phyloP scores from a whole-genome alignment of 2,797 vertebrate species.

The Acanthurus tractus region DNA sequence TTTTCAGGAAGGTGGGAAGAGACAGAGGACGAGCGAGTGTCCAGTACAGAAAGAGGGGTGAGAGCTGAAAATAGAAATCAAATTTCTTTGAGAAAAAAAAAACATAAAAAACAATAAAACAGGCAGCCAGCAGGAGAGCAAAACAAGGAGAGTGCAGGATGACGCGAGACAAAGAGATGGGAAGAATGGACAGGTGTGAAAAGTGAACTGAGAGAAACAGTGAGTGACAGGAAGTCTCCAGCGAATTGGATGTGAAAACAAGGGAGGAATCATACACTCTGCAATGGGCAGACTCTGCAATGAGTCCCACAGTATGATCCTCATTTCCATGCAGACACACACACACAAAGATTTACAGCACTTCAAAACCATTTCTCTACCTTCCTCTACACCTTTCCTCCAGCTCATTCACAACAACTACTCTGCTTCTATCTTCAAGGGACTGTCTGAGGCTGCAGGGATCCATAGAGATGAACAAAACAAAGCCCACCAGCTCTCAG shows the following conservation, averaged over 20 bases:
- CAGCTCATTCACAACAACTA: constrained; percentile 62
- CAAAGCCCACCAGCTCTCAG: constrained; percentile 37
- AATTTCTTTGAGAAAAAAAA: constrained; percentile 14
- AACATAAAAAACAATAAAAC: constrained; percentile 20
- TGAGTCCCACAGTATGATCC: background rate
- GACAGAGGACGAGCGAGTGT: constrained; percentile 53
- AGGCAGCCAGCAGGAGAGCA: constrained; percentile 35
- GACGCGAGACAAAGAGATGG: constrained; percentile 56
- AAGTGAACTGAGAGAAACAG: constrained; percentile 63
- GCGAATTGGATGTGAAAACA: constrained; percentile 67
- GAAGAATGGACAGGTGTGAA: constrained; percentile 72
- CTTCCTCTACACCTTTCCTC: constrained; percentile 32
- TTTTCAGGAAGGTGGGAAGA: constrained; percentile 72
- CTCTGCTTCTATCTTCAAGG: constrained; percentile 33
- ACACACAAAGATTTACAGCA: constrained; percentile 16
- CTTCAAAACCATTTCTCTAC: constrained; percentile 40
- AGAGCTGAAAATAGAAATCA: constrained; percentile 71
- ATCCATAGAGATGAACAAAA: constrained; percentile 41
- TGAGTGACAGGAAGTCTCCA: constrained; percentile 73
- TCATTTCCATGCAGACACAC: constrained; percentile 23
- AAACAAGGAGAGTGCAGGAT: constrained; percentile 45
- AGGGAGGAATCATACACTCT: constrained; percentile 51
- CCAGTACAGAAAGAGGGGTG: constrained; percentile 45
- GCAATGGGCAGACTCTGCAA: constrained; percentile 21
- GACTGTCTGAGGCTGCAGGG: constrained; percentile 45